phyloP scores from a whole-genome alignment of 2,888 invertebrate species.

The Geophilus truncorum region DNA sequence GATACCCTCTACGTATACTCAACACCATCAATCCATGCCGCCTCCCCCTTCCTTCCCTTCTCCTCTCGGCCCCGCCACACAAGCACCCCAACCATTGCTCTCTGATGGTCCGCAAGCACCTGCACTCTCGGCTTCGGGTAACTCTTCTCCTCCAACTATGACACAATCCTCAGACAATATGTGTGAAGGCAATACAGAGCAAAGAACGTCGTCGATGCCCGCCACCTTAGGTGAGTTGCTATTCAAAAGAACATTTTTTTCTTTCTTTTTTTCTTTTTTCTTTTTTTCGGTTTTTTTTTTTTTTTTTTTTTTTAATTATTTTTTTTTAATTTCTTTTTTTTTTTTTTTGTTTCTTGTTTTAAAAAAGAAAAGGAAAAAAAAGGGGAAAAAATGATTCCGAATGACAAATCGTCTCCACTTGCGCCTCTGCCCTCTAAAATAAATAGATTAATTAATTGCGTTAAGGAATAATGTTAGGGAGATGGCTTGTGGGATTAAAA shows the following conservation, averaged over 20 bases:
- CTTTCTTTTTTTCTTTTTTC: neutral
- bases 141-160: conserved; percentile 40
- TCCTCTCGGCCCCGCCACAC: conserved; percentile 53
- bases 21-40: conserved; percentile 36
- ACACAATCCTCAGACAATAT: conserved; percentile 46
- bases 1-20: conserved; percentile 39
- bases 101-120: conserved; percentile 35
- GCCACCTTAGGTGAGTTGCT: neutral
- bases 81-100: conserved; percentile 47
- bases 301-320: neutral
- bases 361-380: too few species aligned
- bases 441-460: neutral
- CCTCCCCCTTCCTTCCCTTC: conserved; percentile 35
- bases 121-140: conserved; percentile 39
- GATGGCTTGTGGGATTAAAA: neutral
- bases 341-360: too few species aligned
- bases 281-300: neutral
- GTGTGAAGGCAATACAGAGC: conserved; percentile 31
- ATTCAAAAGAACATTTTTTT: neutral
- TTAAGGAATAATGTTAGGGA: neutral
- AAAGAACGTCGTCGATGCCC: conserved; percentile 27
- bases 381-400: neutral
- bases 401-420: neutral
- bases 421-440: neutral
- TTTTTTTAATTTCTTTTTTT: neutral